Evolutionary conservation across 2,888 invertebrate genomes (phyloP), one percentile per base, ranked within the genome.

Genomic region (Cylindroiulus punctatus): DNA sequence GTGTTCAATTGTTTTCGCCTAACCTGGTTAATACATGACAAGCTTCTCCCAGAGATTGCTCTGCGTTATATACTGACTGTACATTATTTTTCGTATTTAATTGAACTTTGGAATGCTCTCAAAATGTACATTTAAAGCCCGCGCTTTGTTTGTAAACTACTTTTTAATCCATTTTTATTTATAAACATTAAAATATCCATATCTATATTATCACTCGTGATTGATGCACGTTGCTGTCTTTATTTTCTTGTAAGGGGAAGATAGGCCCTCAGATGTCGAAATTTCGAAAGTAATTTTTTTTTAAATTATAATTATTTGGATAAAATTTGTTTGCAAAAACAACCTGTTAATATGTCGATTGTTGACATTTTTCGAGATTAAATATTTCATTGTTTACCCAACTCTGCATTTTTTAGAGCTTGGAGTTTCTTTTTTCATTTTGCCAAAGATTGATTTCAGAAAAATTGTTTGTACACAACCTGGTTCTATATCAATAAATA

Each of bases 171-270:
- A 30, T 14, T 76, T 76, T 76, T 76, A 76, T 76, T 76, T 76
- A 76, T 76, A 76, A 76, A 76, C 76, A 76, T 76, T 76, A 76
- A 76, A 76, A 76, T 26, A 76, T 76, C 76, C 76, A 76, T 76
- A 76, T 76, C 76, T 76, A 76, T 26, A 30, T 76, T 76, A 76
- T 76, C 30, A 76, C 26, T 76, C 22, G 22, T 76, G 8, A 65
- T 76, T 14, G 76, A 12, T 76, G 30, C 76, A 30, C 30, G 14
- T 30, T 14, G 10, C 2, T 30, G 26, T 30, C 76, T 65, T 30
- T 76, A 30, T 30, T 76, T 30, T 76, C 26, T 76, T 0, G 76
- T 30, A 14, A 12, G 10, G 14, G 12, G 10, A 76, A 76, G 65
- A 47, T 12, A 47, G 14, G 52, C 52, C n/a, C n/a, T 1, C n/a